phyloP scores from a whole-genome alignment of 2,888 invertebrate species.

The Lacanobia oleracea region DNA sequence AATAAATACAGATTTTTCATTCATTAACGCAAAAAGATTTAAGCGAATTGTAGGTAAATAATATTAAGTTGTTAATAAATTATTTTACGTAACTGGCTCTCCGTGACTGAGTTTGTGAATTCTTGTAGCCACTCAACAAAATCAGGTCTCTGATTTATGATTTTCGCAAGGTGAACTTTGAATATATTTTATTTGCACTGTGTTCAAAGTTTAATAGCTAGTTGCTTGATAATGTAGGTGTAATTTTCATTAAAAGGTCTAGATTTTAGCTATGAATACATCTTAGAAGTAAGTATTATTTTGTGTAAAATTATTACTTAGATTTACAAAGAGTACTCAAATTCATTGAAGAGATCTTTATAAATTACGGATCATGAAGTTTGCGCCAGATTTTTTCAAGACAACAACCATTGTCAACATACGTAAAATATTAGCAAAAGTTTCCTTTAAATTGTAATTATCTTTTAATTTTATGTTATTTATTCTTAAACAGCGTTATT shows the following conservation, averaged over 20 bases:
- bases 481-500: too few species aligned
- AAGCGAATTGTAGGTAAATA: conserved; percentile 39
- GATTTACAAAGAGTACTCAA: background rate
- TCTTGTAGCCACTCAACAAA: conserved; percentile 46
- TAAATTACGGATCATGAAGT: too few species aligned
- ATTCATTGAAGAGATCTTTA: too few species aligned
- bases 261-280: background rate
- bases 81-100: conserved; percentile 41
- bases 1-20: conserved; percentile 51
- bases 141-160: conserved; percentile 55
- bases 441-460: too few species aligned
- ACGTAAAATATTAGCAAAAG: too few species aligned
- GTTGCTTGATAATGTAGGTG: background rate
- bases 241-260: background rate
- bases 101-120: conserved; percentile 47
- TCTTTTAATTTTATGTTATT: too few species aligned
- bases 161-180: conserved; percentile 25
- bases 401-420: too few species aligned
- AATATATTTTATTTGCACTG: conserved; percentile 28
- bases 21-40: conserved; percentile 52
- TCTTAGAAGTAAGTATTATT: background rate
- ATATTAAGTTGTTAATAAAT: conserved; percentile 59
- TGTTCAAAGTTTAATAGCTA: conserved; percentile 6
- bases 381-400: too few species aligned
- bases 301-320: background rate